Evolutionary conservation across 2,797 vertebrate species (phyloP), one percentile per base, ranked within the genome.

Genomic region (Catamblyrhynchus diadema): DNA sequence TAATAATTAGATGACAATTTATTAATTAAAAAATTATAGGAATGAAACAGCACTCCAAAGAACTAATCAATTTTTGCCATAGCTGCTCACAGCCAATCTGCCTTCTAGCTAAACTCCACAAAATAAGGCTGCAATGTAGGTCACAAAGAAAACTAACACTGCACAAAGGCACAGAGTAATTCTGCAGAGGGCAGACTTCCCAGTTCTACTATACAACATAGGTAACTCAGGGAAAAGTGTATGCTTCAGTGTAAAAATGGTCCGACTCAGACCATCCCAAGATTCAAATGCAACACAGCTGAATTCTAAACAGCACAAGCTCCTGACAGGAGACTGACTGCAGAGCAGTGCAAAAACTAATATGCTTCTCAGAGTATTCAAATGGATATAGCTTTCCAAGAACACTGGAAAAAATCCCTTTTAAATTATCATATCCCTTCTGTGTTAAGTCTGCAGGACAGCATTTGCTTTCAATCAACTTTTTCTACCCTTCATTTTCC

Each of bases 111-210:
- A 25, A 90, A 72, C 20, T 47, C n/a, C 25, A 51, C 2, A 2
- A 78, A 79, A 48, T 5, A 42, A 45, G 39, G 32, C 23, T 42
- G 22, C 13, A 74, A 20, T 21, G 28, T 35, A 64, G 12, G 25
- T 51, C 27, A 60, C 1, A 7, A 18, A 81, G 50, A 72, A 93
- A 86, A 44, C 16, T 4, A n/a, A 9, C 0, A 0, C n/a, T 57
- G 39, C 25, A 54, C 35, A 80, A 88, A 42, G 9, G 42, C 42
- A 67, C 4, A n/a, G 2, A 30, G 24, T 12, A 60, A 35, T 44
- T 79, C 30, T 48, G 16, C 28, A 66, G 24, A 88, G 54, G 21
- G 17, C 16, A 93, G 37, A 61, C 13, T 41, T 48, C 37, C 25
- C 37, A 80, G 39, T 56, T 44, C 33, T 70, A 47, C 61, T 65